Evolutionary conservation across 1,140 invertebrate genomes (phyloP).

Genomic region (Campoletis sonorensis): DNA sequence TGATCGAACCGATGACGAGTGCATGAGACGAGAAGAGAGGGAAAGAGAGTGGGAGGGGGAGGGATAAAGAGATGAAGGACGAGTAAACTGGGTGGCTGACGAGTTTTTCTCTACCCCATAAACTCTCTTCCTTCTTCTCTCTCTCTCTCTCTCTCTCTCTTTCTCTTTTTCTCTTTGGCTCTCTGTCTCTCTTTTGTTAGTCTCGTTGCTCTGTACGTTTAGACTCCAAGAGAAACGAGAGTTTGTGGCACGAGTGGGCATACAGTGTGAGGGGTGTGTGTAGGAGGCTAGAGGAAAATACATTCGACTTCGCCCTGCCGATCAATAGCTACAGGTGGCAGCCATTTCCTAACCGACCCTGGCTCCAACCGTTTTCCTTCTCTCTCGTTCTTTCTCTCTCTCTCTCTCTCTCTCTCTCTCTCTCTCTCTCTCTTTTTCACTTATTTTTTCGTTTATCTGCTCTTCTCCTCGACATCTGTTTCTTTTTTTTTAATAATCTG

Average conservation of each 20-base stretch:
- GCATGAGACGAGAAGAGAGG: slow-evolving; percentile 36
- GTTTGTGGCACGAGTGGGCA: slow-evolving; percentile 24
- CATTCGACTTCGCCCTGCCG: slow-evolving; percentile 71
- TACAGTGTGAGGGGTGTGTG: slow-evolving; percentile 29
- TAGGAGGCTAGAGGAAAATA: slow-evolving; percentile 62
- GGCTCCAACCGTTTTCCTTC: slow-evolving; percentile 26
- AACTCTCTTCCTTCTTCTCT: too few relatives aligned
- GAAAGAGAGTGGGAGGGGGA: slow-evolving; percentile 35
- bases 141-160: not conserved
- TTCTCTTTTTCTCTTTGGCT: not conserved
- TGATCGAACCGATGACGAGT: slow-evolving; percentile 45
- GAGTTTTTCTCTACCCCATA: not conserved
- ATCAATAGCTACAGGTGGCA: slow-evolving; percentile 78
- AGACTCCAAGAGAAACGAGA: not conserved
- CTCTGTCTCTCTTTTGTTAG: not conserved
- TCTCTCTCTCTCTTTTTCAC: not conserved
- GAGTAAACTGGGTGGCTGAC: slow-evolving; percentile 34
- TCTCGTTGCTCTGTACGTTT: not conserved
- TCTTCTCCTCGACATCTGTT: too few relatives aligned
- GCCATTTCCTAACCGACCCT: slow-evolving; percentile 73
- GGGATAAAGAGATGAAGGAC: slow-evolving; percentile 35
- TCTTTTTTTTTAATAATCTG: too few relatives aligned
- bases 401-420: not conserved
- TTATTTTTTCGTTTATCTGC: too few relatives aligned
- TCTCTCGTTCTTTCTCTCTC: slow-evolving; percentile 42